phyloP scores from a whole-genome alignment of 2,797 vertebrate genomes.

The Mionectes olivaceus region DNA sequence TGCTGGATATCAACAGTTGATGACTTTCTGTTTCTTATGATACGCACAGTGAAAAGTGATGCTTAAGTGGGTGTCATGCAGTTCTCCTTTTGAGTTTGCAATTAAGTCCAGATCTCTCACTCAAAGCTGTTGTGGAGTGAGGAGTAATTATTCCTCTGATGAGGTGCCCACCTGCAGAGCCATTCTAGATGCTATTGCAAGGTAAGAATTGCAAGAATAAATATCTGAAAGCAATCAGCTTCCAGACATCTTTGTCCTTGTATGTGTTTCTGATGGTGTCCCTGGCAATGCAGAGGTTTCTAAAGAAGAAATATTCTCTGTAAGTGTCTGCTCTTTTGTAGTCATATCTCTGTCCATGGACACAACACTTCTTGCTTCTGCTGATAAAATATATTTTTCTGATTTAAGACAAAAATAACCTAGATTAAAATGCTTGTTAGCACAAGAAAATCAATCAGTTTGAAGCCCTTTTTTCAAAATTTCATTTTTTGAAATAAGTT shows the following conservation, averaged over 20 bases:
- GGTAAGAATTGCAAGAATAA: neutral
- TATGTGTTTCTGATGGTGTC: rapidly evolving
- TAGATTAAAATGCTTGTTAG: neutral
- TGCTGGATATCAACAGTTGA: neutral
- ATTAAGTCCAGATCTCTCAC: neutral
- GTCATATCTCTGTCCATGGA: neutral
- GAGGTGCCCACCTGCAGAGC: conserved; percentile 31
- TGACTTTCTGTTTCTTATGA: neutral
- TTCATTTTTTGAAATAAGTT: neutral
- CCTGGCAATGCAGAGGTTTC: neutral
- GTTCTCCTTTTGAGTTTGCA: conserved; percentile 13
- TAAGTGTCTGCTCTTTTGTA: neutral
- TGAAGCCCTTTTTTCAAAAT: neutral
- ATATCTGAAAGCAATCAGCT: neutral
- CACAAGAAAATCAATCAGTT: neutral
- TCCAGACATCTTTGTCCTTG: neutral
- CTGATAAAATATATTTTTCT: neutral
- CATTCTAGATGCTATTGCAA: neutral
- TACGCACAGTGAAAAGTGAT: neutral
- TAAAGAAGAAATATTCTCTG: neutral
- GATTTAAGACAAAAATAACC: neutral
- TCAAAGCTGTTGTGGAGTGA: neutral
- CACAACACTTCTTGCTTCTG: neutral
- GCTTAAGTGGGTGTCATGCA: neutral
- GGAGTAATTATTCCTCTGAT: conserved; percentile 22